Evolutionary conservation across 2,113 vertebrate species (phyloP), one percentile per base, ranked within the genome.

Genomic region (Sebastes fasciatus): DNA sequence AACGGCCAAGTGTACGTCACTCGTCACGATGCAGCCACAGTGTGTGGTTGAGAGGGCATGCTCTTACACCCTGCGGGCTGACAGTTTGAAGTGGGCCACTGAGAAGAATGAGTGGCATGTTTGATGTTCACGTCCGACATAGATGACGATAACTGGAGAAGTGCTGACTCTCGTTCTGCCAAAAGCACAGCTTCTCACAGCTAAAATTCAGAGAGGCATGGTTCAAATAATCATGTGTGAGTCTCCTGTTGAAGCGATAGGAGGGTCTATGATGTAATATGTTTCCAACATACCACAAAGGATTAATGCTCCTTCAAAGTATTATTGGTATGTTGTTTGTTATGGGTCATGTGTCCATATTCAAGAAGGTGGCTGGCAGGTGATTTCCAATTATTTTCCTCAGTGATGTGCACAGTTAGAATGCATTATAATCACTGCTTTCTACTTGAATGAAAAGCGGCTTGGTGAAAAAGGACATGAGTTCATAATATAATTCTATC

Each of bases 151-250:
- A 51, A 65, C 57, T 75, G 49, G 21, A 54, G 68, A 82, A 61
- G 49, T 52, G 78, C 77, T 80, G 77, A 84, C 85, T 14, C 26
- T 85, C 43, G 58, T 34, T 60, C 76, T 66, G 52, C 21, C 55
- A 58, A 69, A 69, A 64, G 8, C n/a, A 26, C 71, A 85, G 42
- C 57, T 65, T 77, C 70, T 60, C 52, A 23, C 57, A 60, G 66
- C 40, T 40, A 13, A 70, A 65, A 55, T 49, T 66, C 72, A 65
- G 43, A 64, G 40, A 82, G 70, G 17, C 64, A 66, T 68, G 51
- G 68, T 63, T 48, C 14, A 77, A 48, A 54, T 64, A 55, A 61
- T 63, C 43, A 49, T n/a, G 11, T 26, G 4, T 46, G 45, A 62
- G 8, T 45, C 60, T 58, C 64, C 26, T 8, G 0, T 16, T 58